A percentile compares a stretch with the other conserved stretches of the same genome.
Evolutionary conservation across 1,140 invertebrate genomes (phyloP).

Genomic region (Neodiprion lecontei): DNA sequence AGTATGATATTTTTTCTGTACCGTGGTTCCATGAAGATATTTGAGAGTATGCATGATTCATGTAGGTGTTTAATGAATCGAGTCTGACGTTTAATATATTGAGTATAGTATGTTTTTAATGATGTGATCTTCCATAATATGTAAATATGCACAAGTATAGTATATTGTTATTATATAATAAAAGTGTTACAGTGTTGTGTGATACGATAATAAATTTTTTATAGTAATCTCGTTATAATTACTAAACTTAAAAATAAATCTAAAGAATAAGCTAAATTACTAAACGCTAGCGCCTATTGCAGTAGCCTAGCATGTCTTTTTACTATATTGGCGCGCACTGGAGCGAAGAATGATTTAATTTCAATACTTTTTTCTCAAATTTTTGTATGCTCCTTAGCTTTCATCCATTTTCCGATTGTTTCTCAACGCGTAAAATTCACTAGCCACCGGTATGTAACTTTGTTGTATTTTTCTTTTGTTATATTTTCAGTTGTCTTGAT

Average conservation of each 20-base stretch:
- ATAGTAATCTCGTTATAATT: slow-evolving; percentile 6
- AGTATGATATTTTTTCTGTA: no score
- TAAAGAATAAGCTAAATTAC: slow-evolving; percentile 52
- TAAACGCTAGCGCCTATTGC: slow-evolving; percentile 54
- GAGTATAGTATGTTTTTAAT: slow-evolving; percentile 61
- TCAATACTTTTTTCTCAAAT: not conserved
- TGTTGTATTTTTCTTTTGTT: not conserved
- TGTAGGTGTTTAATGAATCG: slow-evolving; percentile 60
- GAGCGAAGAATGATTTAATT: not conserved
- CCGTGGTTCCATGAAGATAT: no score
- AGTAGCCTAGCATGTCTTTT: slow-evolving; percentile 53
- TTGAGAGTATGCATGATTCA: not conserved
- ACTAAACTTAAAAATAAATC: slow-evolving; percentile 46
- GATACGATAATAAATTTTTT: slow-evolving; percentile 8
- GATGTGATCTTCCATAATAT: slow-evolving; percentile 60
- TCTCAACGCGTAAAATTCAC: not conserved
- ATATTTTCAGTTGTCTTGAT: not conserved
- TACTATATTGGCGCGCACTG: slow-evolving; percentile 47
- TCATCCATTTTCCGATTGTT: not conserved
- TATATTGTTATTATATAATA: slow-evolving; percentile 59
- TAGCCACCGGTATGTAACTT: not conserved
- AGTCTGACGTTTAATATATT: slow-evolving; percentile 59
- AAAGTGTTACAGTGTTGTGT: slow-evolving; percentile 60
- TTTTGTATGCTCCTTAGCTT: not conserved
- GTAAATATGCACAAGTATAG: slow-evolving; percentile 61